phyloP scores from a whole-genome alignment of 2,888 invertebrate genomes.

The Syritta pipiens region DNA sequence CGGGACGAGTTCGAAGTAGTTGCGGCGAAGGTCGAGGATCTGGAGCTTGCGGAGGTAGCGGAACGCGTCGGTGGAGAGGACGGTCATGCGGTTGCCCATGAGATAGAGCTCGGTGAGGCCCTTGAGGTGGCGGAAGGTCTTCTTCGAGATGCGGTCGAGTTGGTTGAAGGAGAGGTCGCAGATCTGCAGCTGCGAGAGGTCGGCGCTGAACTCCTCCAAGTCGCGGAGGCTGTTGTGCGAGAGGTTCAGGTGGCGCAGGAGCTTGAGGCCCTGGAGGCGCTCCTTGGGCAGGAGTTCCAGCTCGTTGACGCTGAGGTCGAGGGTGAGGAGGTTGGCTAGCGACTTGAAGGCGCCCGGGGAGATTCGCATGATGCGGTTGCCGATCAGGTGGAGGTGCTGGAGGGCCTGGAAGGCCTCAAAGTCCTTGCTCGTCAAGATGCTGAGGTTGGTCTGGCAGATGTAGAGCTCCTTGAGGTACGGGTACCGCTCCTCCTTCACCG shows the following conservation, averaged over 20 bases:
- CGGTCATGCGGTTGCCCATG: conserved; percentile 90
- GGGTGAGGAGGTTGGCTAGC: conserved; percentile 86
- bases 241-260: conserved; percentile 87
- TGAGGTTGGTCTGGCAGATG: conserved; percentile 88
- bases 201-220: conserved; percentile 89
- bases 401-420: conserved; percentile 90
- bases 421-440: conserved; percentile 90
- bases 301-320: conserved; percentile 91
- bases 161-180: conserved; percentile 92
- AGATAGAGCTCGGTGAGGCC: conserved; percentile 88
- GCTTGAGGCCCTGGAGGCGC: conserved; percentile 88
- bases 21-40: conserved; percentile 88
- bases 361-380: conserved; percentile 87
- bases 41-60: conserved; percentile 87
- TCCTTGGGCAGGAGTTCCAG: conserved; percentile 91
- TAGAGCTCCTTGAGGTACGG: conserved; percentile 90
- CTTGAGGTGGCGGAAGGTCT: conserved; percentile 87
- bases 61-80: conserved; percentile 88
- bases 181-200: conserved; percentile 88
- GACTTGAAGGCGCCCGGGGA: conserved; percentile 92
- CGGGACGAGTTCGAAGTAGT: conserved; percentile 90
- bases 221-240: conserved; percentile 91
- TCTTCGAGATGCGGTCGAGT: conserved; percentile 87
- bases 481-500: conserved; percentile 85
- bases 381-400: conserved; percentile 86